Evolutionary conservation across 2,113 vertebrate species (phyloP).

Genomic region (Oenanthe melanoleuca): DNA sequence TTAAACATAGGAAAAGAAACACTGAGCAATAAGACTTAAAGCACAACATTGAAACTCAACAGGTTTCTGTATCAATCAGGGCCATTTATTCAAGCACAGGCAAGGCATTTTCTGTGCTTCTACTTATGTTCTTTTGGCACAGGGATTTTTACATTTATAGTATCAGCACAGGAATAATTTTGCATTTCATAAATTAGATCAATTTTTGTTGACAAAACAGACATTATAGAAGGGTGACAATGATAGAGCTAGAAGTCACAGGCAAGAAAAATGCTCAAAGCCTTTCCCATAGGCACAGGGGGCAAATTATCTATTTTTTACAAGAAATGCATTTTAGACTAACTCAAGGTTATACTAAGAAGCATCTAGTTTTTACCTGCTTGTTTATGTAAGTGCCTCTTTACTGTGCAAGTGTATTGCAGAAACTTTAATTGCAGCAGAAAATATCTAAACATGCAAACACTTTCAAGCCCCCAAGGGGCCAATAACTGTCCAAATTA

Average conservation of each 20-base stretch:
- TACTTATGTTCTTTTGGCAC: background rate
- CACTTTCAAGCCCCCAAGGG: background rate
- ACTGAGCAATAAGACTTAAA: background rate
- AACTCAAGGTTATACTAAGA: background rate
- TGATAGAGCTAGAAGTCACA: background rate
- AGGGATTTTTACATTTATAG: background rate
- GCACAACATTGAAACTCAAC: background rate
- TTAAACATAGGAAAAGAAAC: background rate
- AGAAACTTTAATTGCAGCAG: background rate
- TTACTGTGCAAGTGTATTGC: background rate
- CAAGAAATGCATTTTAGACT: background rate
- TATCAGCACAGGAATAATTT: background rate
- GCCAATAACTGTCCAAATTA: background rate
- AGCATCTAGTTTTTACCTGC: background rate
- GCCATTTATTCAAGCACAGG: background rate
- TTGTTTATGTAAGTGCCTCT: background rate
- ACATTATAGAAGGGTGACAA: background rate
- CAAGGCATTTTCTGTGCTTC: background rate
- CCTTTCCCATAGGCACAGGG: background rate
- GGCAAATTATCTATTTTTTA: background rate
- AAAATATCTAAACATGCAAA: background rate
- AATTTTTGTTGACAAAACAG: background rate
- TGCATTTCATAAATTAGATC: background rate
- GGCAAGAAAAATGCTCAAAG: background rate
- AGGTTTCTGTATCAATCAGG: background rate